Percentiles rank a stretch among this genome's conserved stretches.
These are phyloP conservation scores for Halcyon leucocephala DNA, from an alignment of 2,797 vertebrate species.

Conservation along the genomic window DNA sequence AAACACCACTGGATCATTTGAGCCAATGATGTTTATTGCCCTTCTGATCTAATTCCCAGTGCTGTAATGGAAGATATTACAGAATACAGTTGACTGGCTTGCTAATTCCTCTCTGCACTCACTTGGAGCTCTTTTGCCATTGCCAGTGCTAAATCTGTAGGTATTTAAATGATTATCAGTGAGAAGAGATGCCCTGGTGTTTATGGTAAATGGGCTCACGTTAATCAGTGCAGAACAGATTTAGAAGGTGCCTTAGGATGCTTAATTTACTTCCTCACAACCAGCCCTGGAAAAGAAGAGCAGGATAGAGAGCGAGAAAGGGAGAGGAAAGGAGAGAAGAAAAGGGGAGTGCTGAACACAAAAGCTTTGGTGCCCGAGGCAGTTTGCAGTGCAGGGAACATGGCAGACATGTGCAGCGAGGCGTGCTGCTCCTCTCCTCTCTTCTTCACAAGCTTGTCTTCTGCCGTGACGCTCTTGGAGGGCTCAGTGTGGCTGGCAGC, in stretches of 20 bases:
- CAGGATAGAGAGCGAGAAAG: background rate
- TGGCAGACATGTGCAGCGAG: conserved; percentile 34
- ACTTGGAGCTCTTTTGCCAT: conserved; percentile 25
- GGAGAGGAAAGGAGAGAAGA: background rate
- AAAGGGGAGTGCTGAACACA: conserved; percentile 4
- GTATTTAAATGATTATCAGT: conserved; percentile 64
- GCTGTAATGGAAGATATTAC: conserved; percentile 63
- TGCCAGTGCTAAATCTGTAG: conserved; percentile 58
- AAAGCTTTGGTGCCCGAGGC: background rate
- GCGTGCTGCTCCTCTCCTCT: background rate
- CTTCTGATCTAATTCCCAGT: conserved; percentile 60
- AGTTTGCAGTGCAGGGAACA: background rate
- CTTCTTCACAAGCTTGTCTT: background rate
- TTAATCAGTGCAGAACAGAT: conserved; percentile 77
- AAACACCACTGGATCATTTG: conserved; percentile 57
- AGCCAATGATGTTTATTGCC: conserved; percentile 62
- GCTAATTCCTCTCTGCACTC: conserved; percentile 59
- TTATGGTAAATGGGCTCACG: conserved; percentile 56
- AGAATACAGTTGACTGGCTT: conserved; percentile 51
- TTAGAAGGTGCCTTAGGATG: conserved; percentile 70
- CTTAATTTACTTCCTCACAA: conserved; percentile 69
- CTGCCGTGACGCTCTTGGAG: background rate
- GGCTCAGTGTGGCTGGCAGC: background rate
- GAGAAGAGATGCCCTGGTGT: conserved; percentile 56
- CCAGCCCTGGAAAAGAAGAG: background rate